Base-by-base conservation (phyloP, 2,113 vertebrate genomes). In the Symphodus melops region DNA sequence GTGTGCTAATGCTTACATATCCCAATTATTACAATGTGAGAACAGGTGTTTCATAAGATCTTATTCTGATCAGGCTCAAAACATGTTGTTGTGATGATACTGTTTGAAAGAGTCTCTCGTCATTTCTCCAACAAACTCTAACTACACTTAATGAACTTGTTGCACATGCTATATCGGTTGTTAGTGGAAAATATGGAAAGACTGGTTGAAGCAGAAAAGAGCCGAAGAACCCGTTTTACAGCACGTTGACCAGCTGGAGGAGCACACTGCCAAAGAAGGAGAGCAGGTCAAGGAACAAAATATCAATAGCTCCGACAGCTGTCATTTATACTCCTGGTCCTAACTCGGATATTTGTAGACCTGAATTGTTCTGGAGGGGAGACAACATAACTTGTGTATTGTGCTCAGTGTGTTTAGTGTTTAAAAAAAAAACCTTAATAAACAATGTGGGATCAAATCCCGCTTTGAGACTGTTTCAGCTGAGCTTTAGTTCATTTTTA, bases 291-390 rank as follows among this genome's bases (percentile, higher is more conserved):
- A 41, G 17, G 72, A 71, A 75, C 11, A 57, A 55, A 76, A 63
- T 58, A 42, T 56, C 49, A 69, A 42, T 55, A 62, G 64, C 53
- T 76, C 19, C 81, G 72, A 86, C 82, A 85, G 82, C 66, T 80
- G 77, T 87, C 77, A 79, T 54, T 81, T 65, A 80, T 46, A 16
- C 17, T 37, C 51, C 57, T 16, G 46, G 25, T 12, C 60, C 57
- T 72, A 75, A 64, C 55, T 33, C n/a, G 52, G 68, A 54, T 88
- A 81, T 72, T 75, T 81, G 82, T 81, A 79, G 75, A 57, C 64
- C 48, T 33, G 7, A 3, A 73, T 85, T 77, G 77, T 85, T 70
- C 85, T 33, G 66, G 44, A 44, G 39, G 61, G 28, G 41, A 55
- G 42, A 59, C 11, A 3, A 17, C 55, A 72, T 51, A 51, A 72